Base-by-base conservation (phyloP, 2,113 vertebrate genomes). In the Tor tambroides region DNA sequence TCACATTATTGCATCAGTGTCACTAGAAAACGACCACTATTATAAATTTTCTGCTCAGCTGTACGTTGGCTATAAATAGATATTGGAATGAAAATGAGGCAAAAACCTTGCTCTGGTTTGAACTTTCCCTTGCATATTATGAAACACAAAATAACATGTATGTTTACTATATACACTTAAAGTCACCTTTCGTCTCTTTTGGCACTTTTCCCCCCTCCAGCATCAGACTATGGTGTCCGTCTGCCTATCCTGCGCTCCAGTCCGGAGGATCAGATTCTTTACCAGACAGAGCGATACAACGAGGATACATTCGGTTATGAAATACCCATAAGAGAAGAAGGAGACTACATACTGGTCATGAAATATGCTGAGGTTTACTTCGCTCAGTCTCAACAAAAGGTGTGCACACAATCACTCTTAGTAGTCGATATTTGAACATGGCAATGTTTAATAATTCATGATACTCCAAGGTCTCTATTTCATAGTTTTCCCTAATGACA, bases 361-460 rank as follows among this genome's bases (percentile, higher is more conserved):
- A 99, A 99, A 94, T 99, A 97, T 91, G 97, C 98, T 0, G 98
- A 99, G 86, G 98, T 99, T 85, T 99, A 99, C 93, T 99, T 99
- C 92, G 97, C 98, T 65, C 98, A 99, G 91, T 99, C 98, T 43
- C 98, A 99, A 88, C 98, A 99, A 92, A 99, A 99, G 97, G 98
- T 99, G 93, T 43, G 41, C n/a, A 6, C 11, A 15, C 26, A 8
- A 4, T 51, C 6, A 49, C 23, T 43, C 43, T 49, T 28, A 14
- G 43, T 28, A 12, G 43, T 26, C 41, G 43, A 49, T 77, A 17
- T 77, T 51, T 30, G n/a, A 51, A 19, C 6, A 14, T 76, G 6
- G n/a, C 23, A 12, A 23, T 72, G 69, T n/a, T 72, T 12, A 72
- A 72, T 72, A 6, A 41, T 72, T 72, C 21, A 72, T 41, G 19